Base-by-base conservation (phyloP, 2,113 vertebrate genomes). In the Eudyptes chrysolophus region DNA sequence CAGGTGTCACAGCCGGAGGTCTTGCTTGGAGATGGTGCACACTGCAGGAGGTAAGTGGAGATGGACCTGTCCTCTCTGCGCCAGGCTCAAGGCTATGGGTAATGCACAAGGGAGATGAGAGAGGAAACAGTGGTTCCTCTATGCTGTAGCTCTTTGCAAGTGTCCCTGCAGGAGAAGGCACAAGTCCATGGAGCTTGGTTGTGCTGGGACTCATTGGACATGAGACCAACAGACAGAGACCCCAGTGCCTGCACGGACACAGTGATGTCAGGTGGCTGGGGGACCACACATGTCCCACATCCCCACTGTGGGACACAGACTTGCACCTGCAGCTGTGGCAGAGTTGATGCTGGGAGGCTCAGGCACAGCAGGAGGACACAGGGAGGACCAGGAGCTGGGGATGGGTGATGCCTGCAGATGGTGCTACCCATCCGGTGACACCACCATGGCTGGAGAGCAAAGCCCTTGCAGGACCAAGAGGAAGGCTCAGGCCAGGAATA, bases 251-350 rank as follows among this genome's bases (percentile, higher is more conserved):
- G 49, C 30, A 62, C 1, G 2, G 48, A 58, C 66, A 46, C 24
- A 9, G 13, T 4, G 29, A 21, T 57, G 13, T 32, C 42, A 54
- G 17, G 57, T 80, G 62, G 49, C 60, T 61, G 36, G 18, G 36
- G 9, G 11, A 66, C 36, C 46, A 34, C 1, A 0, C 1, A 0
- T 66, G 52, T 71, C 55, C 51, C 71, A 44, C 30, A 44, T 57
- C 48, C n/a, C 32, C 49, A 29, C 30, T 0, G 0, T 5, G 34
- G 77, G 26, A 55, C 25, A 13, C 21, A 40, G 65, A 32, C 71
- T 52, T 40, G 19, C 10, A 55, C 29, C 44, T 54, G 52, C 64
- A 74, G 11, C 75, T 64, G 22, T 42, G 71, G 26, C 54, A 69
- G 42, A 91, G 71, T 16, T 52, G 60, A 7, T 74, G 72, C 44